Evolutionary conservation across 1,140 invertebrate species (phyloP).

Genomic region (Daktulosphaira vitifoliae): DNA sequence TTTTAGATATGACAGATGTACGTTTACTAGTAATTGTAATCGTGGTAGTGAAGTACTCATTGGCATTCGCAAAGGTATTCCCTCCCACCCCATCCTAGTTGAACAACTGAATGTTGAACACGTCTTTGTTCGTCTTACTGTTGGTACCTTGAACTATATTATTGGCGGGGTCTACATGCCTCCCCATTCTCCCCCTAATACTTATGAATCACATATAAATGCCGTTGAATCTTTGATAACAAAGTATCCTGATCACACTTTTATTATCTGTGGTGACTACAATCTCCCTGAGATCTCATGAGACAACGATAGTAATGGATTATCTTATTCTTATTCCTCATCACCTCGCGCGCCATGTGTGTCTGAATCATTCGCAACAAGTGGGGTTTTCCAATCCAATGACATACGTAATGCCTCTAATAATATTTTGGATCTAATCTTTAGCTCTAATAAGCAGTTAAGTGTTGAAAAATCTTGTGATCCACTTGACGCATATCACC

Average conservation of each 20-base stretch:
- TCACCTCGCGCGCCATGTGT: not conserved
- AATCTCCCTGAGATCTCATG: not conserved
- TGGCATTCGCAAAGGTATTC: not conserved
- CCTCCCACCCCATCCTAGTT: not conserved
- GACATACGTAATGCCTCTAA: not conserved
- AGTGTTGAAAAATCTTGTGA: not conserved
- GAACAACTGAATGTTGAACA: not conserved
- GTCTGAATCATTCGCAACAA: not conserved
- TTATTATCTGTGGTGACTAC: not conserved
- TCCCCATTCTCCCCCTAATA: not conserved
- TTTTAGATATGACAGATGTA: not conserved
- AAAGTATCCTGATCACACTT: not conserved
- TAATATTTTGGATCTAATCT: not conserved
- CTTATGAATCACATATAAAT: not conserved
- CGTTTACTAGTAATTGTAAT: not conserved
- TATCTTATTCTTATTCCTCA: not conserved
- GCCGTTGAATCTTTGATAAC: not conserved
- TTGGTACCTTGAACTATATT: not conserved
- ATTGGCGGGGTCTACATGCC: not conserved
- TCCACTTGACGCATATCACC: not conserved
- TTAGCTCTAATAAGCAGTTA: not conserved
- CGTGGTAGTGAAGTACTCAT: not conserved
- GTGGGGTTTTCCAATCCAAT: not conserved
- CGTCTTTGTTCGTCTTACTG: not conserved
- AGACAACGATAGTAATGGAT: not conserved